Percentiles rank a stretch among this genome's conserved stretches.
Evolutionary conservation across 2,113 vertebrate species (phyloP).

Genomic region (Perca fluviatilis): DNA sequence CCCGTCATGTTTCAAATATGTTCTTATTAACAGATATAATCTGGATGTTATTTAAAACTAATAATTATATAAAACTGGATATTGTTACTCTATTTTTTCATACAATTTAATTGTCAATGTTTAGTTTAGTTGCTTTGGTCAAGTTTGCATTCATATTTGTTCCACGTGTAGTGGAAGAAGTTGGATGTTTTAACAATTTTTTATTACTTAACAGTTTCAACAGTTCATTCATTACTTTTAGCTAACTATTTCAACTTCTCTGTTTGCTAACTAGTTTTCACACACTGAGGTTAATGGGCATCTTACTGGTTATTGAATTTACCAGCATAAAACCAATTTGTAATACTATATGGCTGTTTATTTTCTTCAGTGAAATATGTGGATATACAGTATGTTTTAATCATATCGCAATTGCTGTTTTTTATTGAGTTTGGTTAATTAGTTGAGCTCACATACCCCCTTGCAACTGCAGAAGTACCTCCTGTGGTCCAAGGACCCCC

Average conservation of each 20-base stretch:
- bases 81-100: too few species aligned
- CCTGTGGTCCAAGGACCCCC: neutral
- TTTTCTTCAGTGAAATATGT: neutral
- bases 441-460: neutral
- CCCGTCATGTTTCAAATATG: neutral
- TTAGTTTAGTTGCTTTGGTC: neutral
- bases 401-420: neutral
- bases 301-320: neutral
- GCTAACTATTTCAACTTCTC: neutral
- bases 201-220: neutral
- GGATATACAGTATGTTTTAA: neutral
- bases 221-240: neutral
- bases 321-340: neutral
- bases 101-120: neutral
- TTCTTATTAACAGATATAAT: neutral
- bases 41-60: neutral
- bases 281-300: neutral
- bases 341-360: neutral
- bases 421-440: neutral
- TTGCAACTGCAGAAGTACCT: neutral
- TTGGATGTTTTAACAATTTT: neutral
- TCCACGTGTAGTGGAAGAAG: neutral
- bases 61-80: neutral
- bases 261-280: neutral
- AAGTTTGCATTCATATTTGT: neutral